Evolutionary conservation across 2,113 vertebrate genomes (phyloP), one percentile per base, ranked within the genome.

Genomic region (Pelecanoides urinatrix): DNA sequence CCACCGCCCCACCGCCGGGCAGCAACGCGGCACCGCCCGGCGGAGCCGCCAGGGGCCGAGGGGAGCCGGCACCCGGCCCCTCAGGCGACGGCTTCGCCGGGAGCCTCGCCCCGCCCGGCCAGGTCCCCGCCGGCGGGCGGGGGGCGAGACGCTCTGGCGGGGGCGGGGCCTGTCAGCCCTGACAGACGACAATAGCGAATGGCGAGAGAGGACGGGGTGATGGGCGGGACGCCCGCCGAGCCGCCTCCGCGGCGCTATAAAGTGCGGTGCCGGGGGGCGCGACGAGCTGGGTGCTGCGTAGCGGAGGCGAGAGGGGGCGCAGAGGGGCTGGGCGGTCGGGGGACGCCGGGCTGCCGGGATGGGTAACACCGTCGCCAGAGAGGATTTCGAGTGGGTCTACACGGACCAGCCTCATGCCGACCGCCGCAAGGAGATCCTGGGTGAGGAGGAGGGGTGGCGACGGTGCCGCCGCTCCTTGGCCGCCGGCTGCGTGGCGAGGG

Each of bases 321-420:
- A 7, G 7, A 9, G 10, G 40, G 40, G 11, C 40, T 40, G 40
- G 40, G 26, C 0, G 19, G 21, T 6, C 0, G 0, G 10, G 10
- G 16, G 2, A 11, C 40, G 40, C 40, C 11, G 40, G 40, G 40
- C 40, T 6, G 85, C 34, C 26, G 79, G 53, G 13, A 99, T 99
- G 99, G 99, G 99, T 11, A 99, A 98, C 72, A 93, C 97, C 4
- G 98, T 99, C 4, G 98, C 98, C 4, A 98, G 99, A 3, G 99
- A 99, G 16, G 99, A 99, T 82, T 99, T 98, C 75, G 99, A 99
- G 65, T 99, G 99, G 99, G 99, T 99, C 9, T 99, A 99, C 58
- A 99, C 99, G 12, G 99, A 99, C 79, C 98, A 99, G 97, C 99
- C 99, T 3, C 99, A 99, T n/a, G 98, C 99, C 7, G 98, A 98